Base-by-base conservation (phyloP, 1,140 invertebrate species). In the Trachymyrmex cornetzi region DNA sequence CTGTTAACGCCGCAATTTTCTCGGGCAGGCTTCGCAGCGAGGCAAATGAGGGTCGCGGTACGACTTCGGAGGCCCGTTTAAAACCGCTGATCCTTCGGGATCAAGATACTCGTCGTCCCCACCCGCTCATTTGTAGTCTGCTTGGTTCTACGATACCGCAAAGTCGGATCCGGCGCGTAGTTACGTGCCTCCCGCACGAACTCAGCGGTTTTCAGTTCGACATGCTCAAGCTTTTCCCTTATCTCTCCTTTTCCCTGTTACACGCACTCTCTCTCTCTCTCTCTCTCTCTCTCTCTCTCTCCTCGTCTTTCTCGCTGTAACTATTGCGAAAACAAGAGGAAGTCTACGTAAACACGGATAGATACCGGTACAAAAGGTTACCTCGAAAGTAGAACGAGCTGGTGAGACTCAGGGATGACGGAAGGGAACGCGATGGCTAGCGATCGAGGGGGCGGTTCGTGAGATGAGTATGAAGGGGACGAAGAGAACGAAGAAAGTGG, bases 131-230 rank as follows among this genome's bases (percentile, higher is more conserved):
- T 87, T 69, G 81, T 82, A 87, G 81, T 82, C 71, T 57, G 64
- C 38, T 44, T 82, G 63, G 64, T 87, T 64, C 64, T 77, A 85
- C 67, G 59, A 85, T 77, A 88, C 74, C 84, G 84, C 80, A 87
- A 87, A 87, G 80, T 85, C 81, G 80, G 81, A 64, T 75, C 38
- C 38, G 81, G 50, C 61, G 12, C 71, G 44, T 50, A 22, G 27
- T 85, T 85, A 85, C 82, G 82, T 79, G 82, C 59, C 48, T 48
- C 38, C 53, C 63, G 72, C 67, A 81, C 80, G 27, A 84, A 84
- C 81, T 87, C 86, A 87, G 86, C 84, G 84, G 75, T 88, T 88
- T 88, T 80, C 84, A 69, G 64, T 77, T 87, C 86, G 81, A 59
- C 72, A 75, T 55, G 71, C 61, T 71, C 64, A 30, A 85, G 44